Conservation (phyloP, 2,888 invertebrate genomes). For the Drosophila anomalipes region DNA sequence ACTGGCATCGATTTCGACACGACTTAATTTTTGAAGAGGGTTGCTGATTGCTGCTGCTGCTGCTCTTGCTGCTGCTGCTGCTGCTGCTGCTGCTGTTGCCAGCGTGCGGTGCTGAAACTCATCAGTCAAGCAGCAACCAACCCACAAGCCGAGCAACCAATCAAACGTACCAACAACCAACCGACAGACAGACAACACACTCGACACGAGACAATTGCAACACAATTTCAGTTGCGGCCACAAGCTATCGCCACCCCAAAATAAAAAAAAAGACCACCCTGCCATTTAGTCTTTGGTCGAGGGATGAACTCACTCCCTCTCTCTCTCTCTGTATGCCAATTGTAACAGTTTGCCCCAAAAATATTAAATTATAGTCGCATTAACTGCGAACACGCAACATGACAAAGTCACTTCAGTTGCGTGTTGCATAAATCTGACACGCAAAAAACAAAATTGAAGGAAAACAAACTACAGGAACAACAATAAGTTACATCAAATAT, state of each 20-base stretch:
- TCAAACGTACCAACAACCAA: background rate
- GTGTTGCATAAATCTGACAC: slow-evolving; percentile 69
- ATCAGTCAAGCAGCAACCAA: slow-evolving; percentile 71
- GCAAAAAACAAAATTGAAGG: slow-evolving; percentile 29
- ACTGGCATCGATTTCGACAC: slow-evolving; percentile 77
- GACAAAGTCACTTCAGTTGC: slow-evolving; percentile 69
- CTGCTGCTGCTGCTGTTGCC: slow-evolving; percentile 15
- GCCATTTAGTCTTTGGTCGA: slow-evolving; percentile 5
- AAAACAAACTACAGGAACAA: slow-evolving; percentile 1
- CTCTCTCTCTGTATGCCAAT: slow-evolving; percentile 11
- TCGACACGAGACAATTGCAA: slow-evolving; percentile 66
- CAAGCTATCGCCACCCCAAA: slow-evolving; percentile 25
- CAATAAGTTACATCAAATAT: slow-evolving; percentile 9
- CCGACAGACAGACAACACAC: slow-evolving; percentile 1
- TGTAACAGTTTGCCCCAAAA: slow-evolving; percentile 56
- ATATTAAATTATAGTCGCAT: slow-evolving; percentile 79
- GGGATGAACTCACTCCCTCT: slow-evolving; percentile 30
- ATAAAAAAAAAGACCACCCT: slow-evolving; percentile 3
- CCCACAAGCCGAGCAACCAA: slow-evolving; percentile 16
- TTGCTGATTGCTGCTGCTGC: slow-evolving; percentile 65
- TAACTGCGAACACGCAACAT: slow-evolving; percentile 73
- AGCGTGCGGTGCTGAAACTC: slow-evolving; percentile 66
- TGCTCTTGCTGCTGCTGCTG: background rate
- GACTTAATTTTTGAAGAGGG: slow-evolving; percentile 78
- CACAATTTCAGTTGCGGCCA: slow-evolving; percentile 57